Base-by-base conservation (phyloP, 1,140 invertebrate species). In the Zaprionus vittiger region DNA sequence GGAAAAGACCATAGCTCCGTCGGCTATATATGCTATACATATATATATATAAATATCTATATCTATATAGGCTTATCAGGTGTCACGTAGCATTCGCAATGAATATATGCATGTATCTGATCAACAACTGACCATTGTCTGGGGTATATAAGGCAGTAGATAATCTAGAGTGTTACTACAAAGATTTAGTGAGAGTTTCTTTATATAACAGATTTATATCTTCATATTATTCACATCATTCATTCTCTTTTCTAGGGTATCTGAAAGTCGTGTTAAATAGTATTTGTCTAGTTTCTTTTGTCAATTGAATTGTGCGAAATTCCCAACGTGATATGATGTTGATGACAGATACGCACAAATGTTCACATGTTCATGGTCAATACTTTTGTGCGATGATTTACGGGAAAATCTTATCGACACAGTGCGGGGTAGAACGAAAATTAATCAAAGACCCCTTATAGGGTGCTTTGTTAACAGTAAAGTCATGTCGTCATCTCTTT, bases 291-390 rank as follows among this genome's bases (percentile, higher is more conserved):
- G 2, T 14, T 62, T 28, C 6, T 47, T 9, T 20, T 34, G n/a
- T 17, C 44, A 17, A 49, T 44, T 28, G 4, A 67, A 67, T 57
- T 37, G 41, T 57, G 44, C 57, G 11, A 68, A 61, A 62, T 61
- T 20, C 56, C 61, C 59, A 52, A 74, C 66, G 62, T 74, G 49
- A 74, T 69, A 41, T 69, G 28, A 63, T 69, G 52, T 69, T 49
- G 66, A 37, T 69, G 66, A 62, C 20, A 74, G 66, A 74, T 69
- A 74, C 54, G 56, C 41, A 24, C 20, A 22, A 20, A 56, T 57
- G 17, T 31, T 11, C 31, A 56, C n/a, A 44, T 26, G 52, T 57
- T 59, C 31, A 70, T 63, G 72, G 57, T 12, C 52, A 57, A 74
- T n/a, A 49, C 65, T 14, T 74, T 74, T 59, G 37, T 31, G 72